Evolutionary conservation across 2,113 vertebrate genomes (phyloP).

Genomic region (Gallinago undulata): DNA sequence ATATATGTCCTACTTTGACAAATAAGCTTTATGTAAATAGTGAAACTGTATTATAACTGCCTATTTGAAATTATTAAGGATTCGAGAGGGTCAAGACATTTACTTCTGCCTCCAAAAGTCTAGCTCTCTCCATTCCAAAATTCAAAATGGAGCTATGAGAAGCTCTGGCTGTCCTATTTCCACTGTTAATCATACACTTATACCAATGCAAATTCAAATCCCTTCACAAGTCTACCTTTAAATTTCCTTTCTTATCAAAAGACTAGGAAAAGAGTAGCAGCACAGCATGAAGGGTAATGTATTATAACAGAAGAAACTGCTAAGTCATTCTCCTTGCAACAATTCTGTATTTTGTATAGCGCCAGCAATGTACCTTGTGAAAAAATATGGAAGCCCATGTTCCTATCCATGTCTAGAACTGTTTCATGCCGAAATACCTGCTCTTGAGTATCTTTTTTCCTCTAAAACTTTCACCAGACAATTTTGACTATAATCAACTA

Average conservation of each 20-base stretch:
- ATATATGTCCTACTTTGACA: neutral
- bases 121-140: neutral
- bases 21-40: neutral
- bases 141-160: neutral
- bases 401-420: neutral
- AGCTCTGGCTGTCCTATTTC: neutral
- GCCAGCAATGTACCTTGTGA: neutral
- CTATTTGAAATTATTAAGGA: neutral
- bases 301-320: neutral
- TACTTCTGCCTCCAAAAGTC: neutral
- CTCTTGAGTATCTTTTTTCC: neutral
- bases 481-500: neutral
- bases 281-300: neutral
- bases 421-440: neutral
- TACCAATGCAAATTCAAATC: accelerated
- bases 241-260: neutral
- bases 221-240: neutral
- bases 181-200: neutral
- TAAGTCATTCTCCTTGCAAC: neutral
- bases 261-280: neutral
- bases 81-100: neutral
- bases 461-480: neutral
- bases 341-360: neutral
- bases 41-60: neutral
- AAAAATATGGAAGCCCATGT: neutral